Evolutionary conservation across 1,140 invertebrate genomes (phyloP).

Genomic region (Chironomus tepperi): DNA sequence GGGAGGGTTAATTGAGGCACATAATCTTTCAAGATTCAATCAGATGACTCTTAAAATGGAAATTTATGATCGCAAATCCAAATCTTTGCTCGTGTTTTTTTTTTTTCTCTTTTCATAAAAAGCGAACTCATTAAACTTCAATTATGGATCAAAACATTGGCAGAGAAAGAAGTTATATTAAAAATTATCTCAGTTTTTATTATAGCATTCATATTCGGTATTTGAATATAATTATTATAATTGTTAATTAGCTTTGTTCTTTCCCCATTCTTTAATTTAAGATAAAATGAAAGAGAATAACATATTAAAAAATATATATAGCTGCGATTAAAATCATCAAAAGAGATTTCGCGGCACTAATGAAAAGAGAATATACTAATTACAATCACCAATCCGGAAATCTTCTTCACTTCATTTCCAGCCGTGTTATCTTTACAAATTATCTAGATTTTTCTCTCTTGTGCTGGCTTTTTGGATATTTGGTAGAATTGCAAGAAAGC

Average conservation of each 20-base stretch:
- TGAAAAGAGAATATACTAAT: slow-evolving; percentile 1
- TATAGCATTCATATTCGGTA: slow-evolving; percentile 8
- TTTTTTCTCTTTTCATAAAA: background rate
- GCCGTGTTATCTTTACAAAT: too few species aligned
- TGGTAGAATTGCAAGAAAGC: too few species aligned
- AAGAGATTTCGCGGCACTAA: background rate
- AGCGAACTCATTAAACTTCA: background rate
- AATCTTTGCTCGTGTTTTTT: background rate
- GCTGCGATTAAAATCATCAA: slow-evolving; percentile 8
- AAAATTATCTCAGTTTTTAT: background rate
- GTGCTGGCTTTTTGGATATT: too few species aligned
- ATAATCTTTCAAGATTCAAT: slow-evolving; percentile 9
- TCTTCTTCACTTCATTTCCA: background rate
- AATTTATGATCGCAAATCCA: slow-evolving; percentile 8
- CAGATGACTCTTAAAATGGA: background rate
- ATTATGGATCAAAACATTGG: slow-evolving; percentile 10
- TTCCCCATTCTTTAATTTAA: background rate
- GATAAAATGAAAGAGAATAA: background rate
- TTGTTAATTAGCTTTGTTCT: slow-evolving; percentile 13
- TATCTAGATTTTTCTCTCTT: too few species aligned
- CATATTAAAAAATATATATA: background rate
- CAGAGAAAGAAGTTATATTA: too few species aligned
- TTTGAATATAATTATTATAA: slow-evolving; percentile 15
- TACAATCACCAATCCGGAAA: slow-evolving; percentile 1
- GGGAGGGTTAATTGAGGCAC: background rate